Percentiles rank a stretch among this genome's conserved stretches.
Conservation (phyloP, 2,113 vertebrate species). For the Mus pahari region DNA sequence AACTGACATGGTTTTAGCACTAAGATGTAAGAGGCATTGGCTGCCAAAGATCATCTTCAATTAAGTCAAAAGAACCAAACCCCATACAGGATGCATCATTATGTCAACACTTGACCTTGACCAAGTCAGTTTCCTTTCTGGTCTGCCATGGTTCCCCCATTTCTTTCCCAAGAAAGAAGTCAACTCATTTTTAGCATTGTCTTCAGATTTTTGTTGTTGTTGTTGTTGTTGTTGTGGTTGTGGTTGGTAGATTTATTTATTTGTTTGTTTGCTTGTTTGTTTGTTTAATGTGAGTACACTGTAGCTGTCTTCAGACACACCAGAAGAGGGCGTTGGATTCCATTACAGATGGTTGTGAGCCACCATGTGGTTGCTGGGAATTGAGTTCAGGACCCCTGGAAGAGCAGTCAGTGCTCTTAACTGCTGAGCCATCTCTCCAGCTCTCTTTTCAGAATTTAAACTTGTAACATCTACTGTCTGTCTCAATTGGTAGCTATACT, state of each 20-base stretch:
- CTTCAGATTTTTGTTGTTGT: not conserved
- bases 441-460: constrained; percentile 34
- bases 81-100: not conserved
- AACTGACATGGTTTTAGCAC: not conserved
- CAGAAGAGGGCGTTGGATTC: too few species aligned
- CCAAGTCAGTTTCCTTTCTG: not conserved
- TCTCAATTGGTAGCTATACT: not conserved
- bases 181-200: not conserved
- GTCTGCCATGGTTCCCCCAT: not conserved
- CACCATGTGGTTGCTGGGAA: too few species aligned
- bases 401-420: too few species aligned
- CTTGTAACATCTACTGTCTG: not conserved
- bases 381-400: too few species aligned
- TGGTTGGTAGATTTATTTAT: too few species aligned
- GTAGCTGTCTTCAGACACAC: too few species aligned
- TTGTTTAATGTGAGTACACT: too few species aligned
- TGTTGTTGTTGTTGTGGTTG: too few species aligned
- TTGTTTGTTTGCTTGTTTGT: too few species aligned
- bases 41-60: not conserved
- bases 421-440: too few species aligned
- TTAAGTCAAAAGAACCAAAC: not conserved
- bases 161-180: not conserved
- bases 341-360: too few species aligned
- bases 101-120: not conserved
- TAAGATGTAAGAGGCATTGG: not conserved